A percentile compares a stretch with the other conserved stretches of the same genome.
These are phyloP conservation scores for Polydrusus cervinus DNA, from an alignment of 2,888 invertebrate genomes.

Conservation along the genomic window DNA sequence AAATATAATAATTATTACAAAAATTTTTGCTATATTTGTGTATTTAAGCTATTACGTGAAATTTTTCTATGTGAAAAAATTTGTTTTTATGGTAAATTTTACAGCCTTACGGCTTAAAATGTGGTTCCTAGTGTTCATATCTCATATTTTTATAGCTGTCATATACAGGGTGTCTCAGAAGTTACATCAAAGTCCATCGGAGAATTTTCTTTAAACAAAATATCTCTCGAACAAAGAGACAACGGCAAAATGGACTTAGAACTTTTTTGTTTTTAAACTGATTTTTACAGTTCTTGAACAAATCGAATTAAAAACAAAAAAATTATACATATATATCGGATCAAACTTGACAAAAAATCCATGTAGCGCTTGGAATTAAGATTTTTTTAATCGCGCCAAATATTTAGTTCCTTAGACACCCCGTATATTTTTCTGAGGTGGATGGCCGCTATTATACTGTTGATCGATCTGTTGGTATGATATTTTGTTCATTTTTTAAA, in stretches of 20 bases:
- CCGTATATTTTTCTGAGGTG: conserved; percentile 17
- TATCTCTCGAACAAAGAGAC: too few species aligned
- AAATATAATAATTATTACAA: conserved; percentile 59
- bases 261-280: too few species aligned
- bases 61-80: conserved; percentile 52
- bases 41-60: conserved; percentile 30
- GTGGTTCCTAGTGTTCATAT: conserved; percentile 53
- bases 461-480: conserved; percentile 43
- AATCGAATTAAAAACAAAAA: background rate
- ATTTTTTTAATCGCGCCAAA: background rate
- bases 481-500: conserved; percentile 33
- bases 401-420: background rate
- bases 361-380: too few species aligned
- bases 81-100: conserved; percentile 43
- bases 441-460: conserved; percentile 29
- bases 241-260: too few species aligned
- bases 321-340: too few species aligned
- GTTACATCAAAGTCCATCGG: background rate
- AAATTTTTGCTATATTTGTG: conserved; percentile 62
- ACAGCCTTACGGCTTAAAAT: conserved; percentile 36
- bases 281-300: too few species aligned
- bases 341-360: background rate
- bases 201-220: too few species aligned
- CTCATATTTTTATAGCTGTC: conserved; percentile 23
- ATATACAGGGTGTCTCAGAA: conserved; percentile 17